Evolutionary conservation across 2,888 invertebrate species (phyloP).

Genomic region (Mactromeris polynyma): DNA sequence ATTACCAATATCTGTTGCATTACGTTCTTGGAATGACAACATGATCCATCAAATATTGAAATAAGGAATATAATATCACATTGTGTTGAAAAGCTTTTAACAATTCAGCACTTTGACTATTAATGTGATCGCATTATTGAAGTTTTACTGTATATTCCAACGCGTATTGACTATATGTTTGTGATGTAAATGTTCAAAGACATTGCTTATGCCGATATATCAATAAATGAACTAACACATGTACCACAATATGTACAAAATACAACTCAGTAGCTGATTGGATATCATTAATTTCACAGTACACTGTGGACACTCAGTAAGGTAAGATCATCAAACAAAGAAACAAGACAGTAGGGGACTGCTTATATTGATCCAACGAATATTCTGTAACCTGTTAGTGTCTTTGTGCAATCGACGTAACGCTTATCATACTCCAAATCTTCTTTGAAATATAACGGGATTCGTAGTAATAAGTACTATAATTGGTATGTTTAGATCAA

Average conservation of each 20-base stretch:
- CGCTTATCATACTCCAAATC: neutral
- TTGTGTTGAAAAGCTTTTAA: neutral
- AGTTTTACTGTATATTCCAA: neutral
- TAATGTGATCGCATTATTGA: neutral
- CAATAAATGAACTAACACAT: too few species aligned
- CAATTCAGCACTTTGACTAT: conserved; percentile 5
- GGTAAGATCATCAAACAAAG: neutral
- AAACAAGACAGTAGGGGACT: neutral
- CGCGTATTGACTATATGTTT: too few species aligned
- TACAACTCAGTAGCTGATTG: neutral
- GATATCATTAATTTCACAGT: neutral
- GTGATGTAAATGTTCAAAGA: too few species aligned
- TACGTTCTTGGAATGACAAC: neutral
- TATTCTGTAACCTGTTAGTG: neutral
- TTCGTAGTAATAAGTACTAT: neutral
- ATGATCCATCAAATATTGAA: conserved; percentile 4
- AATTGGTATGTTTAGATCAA: neutral
- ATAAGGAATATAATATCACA: neutral
- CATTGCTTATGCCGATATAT: too few species aligned
- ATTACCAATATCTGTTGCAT: neutral
- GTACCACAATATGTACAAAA: neutral
- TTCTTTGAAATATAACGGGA: neutral
- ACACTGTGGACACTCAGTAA: neutral
- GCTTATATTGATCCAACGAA: neutral
- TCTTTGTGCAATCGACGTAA: neutral